phyloP scores from a whole-genome alignment of 2,113 vertebrate species.

The Otis tarda region DNA sequence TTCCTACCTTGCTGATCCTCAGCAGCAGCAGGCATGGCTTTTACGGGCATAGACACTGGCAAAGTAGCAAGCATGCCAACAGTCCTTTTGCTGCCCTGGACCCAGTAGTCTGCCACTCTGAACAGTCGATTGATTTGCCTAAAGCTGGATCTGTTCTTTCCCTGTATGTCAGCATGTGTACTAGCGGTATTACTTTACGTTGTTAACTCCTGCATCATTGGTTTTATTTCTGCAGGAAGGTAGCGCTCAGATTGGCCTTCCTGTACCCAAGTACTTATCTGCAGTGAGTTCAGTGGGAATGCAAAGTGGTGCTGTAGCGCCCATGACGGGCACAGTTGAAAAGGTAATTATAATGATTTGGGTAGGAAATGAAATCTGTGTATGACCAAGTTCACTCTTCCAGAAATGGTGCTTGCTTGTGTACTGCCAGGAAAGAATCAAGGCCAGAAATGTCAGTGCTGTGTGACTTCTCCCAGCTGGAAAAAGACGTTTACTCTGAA shows the following conservation, averaged over 20 bases:
- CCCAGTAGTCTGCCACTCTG: neutral
- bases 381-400: neutral
- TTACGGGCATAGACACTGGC: neutral
- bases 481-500: neutral
- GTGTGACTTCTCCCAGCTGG: neutral
- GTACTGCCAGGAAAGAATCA: neutral
- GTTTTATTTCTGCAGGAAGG: slow-evolving; percentile 78
- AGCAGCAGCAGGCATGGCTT: neutral
- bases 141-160: neutral
- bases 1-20: neutral
- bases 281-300: slow-evolving; percentile 73
- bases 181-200: neutral
- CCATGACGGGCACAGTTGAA: slow-evolving; percentile 97
- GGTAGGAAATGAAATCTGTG: neutral
- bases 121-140: neutral
- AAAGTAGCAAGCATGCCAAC: rapidly evolving
- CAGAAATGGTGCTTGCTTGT: neutral
- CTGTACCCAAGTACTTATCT: slow-evolving; percentile 87
- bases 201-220: neutral
- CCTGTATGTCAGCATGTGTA: neutral
- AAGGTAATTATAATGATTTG: slow-evolving; percentile 78
- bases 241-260: slow-evolving; percentile 80
- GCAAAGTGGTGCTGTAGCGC: slow-evolving; percentile 84
- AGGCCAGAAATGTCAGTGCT: neutral
- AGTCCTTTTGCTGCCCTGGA: neutral